Percentiles rank a stretch among this genome's conserved stretches.
These are phyloP conservation scores for Heliconius himera DNA, from an alignment of 1,140 invertebrate species.

Conservation along the genomic window DNA sequence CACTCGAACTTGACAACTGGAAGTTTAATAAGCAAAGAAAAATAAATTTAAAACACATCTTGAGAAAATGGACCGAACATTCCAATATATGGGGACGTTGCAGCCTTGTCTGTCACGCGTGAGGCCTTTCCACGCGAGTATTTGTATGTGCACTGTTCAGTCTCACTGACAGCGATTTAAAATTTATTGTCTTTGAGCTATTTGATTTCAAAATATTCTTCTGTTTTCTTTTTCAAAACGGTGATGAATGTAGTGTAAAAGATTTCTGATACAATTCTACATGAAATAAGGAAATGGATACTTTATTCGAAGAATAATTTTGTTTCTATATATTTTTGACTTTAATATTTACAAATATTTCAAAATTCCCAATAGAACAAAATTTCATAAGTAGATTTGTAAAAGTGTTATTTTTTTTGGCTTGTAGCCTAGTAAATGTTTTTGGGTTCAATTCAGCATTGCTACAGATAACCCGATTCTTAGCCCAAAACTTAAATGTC, in stretches of 20 bases:
- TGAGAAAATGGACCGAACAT: slow-evolving; percentile 31
- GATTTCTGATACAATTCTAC: background rate
- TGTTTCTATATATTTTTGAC: too few species aligned
- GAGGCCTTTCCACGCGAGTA: slow-evolving; percentile 5
- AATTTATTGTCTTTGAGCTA: background rate
- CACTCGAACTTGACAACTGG: background rate
- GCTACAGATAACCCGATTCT: too few species aligned
- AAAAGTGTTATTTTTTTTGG: too few species aligned
- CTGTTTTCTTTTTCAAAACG: background rate
- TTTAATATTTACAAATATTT: too few species aligned
- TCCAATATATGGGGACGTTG: slow-evolving; percentile 29
- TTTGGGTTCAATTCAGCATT: background rate
- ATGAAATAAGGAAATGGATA: background rate
- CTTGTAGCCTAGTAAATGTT: background rate
- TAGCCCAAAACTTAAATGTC: too few species aligned
- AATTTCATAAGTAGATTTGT: too few species aligned
- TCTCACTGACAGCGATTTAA: slow-evolving; percentile 16
- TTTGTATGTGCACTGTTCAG: slow-evolving; percentile 6
- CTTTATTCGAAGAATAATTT: too few species aligned
- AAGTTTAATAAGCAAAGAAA: background rate
- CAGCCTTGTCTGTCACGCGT: slow-evolving; percentile 18
- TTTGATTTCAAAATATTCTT: background rate
- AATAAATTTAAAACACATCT: slow-evolving; percentile 5
- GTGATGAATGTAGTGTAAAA: background rate
- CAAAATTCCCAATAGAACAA: too few species aligned